Base-by-base conservation (phyloP, 2,888 invertebrate species). In the Aplocera efformata region DNA sequence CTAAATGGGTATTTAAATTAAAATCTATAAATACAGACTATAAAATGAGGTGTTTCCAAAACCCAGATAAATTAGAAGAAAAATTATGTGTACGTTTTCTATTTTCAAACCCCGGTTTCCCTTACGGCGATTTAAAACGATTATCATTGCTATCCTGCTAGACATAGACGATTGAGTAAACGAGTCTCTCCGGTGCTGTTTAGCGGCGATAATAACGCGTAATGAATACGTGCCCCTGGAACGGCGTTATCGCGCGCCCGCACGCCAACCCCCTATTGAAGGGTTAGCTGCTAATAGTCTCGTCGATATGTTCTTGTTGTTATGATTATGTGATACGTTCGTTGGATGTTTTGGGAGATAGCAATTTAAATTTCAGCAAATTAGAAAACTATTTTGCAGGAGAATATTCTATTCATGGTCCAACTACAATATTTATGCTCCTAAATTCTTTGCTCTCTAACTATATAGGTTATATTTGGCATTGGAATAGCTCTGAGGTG, bases 131-230 rank as follows among this genome's bases (percentile, higher is more conserved):
- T 41, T 32, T 39, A 23, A 41, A 32, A 42, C 39, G 43, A 37
- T 37, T 32, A 28, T 46, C 34, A 35, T 46, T 55, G 60, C 67
- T 65, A 64, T 65, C 61, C 58, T 63, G 59, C 48, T 48, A 49
- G 67, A 63, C 65, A 68, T 71, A 72, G 64, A 58, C 74, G 73
- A 76, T 79, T 72, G 78, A 73, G 57, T 74, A 68, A 68, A 72
- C 68, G 73, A 69, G 74, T 70, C 72, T 72, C 75, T 40, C 56
- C 67, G 72, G 77, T 71, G 72, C 68, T 80, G 80, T 79, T 79
- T 79, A 79, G 71, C 60, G 67, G 61, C 72, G 85, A 84, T 85
- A 84, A 83, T 84, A 76, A 77, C 73, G 69, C 61, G 74, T 79
- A 82, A 83, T 84, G 81, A 79, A 79, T 74, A 73, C 69, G 65